Base-by-base conservation (phyloP, 2,888 invertebrate genomes). In the Crepidodera aurea region DNA sequence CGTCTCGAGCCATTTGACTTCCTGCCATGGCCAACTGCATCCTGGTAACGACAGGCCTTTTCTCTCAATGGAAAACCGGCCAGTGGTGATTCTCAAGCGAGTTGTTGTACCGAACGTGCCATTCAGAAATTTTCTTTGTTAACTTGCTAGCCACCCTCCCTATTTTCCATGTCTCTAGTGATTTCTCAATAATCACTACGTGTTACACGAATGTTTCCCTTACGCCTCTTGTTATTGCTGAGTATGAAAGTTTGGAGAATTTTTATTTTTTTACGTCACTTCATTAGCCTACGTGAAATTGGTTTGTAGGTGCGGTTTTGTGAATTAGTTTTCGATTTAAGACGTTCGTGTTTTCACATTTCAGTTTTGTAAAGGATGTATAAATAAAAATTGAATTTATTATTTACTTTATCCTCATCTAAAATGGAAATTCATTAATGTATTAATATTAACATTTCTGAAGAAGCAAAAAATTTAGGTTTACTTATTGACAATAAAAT, bases 11-110 rank as follows among this genome's bases (percentile, higher is more conserved):
- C 50, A 59, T 63, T 63, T 51, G 63, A 63, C 55, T 63, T 51
- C 42, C 63, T 63, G 63, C 55, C 63, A 63, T 34, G 48, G 51
- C 39, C 63, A 63, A 59, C 39, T 54, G 54, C 55, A 55, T 37
- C 29, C 59, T 63, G 63, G 50, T 13, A 51, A 59, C 51, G 63
- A 59, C 63, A 63, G 59, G 51, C 51, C 32, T 50, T 51, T 57
- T 48, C 55, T 46, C 55, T 56, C 61, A 51, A 51, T 56, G 44
- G 61, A 50, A 48, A 60, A 60, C 55, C 60, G 55, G 50, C 50
- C 51, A 61, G 55, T 53, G 61, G 53, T 27, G 40, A 56, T 25
- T 34, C 61, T 56, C 61, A 48, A 50, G 55, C 61, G 61, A 42
- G 50, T 60, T 55, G 54, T 60, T 46, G 54, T 42, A 12, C 29